Base-by-base conservation (phyloP, 2,797 vertebrate genomes). In the Thripadectes ignobilis region DNA sequence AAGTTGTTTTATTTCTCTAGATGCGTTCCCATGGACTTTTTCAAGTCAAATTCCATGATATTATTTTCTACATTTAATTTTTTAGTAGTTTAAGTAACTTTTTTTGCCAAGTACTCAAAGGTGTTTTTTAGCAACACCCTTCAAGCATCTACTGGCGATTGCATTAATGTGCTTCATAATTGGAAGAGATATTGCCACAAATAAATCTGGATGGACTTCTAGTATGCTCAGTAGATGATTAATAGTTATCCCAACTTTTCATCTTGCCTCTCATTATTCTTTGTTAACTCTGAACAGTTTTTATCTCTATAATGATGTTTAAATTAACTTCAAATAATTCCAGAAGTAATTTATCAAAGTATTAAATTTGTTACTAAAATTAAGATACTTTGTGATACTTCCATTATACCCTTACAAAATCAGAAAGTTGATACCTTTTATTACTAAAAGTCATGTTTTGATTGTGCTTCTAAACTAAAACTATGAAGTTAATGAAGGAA, bases 1-100 rank as follows among this genome's bases (percentile, higher is more conserved):
- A 93, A 95, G 85, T 95, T 96, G 81, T 92, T 96, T 96, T 94
- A 69, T 96, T 96, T 95, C 87, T 95, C 87, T 96, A 94, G 89
- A 88, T 93, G 89, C 12, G 6, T 93, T 93, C 55, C 71, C 20
- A 29, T 73, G 76, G 94, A 92, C 66, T 89, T 95, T 96, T 96
- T 72, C 85, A 93, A 96, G 76, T 94, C 87, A 95, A 92, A 92
- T 91, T 69, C 41, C 63, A 84, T 93, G 19, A 51, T 82, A 84
- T 13, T 92, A 83, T 76, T 96, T 96, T 78, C 85, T 73, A 34
- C 4, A 3, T 81, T 75, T 63, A 29, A 89, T 86, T 93, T 90
- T 94, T 85, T 24, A 75, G 32, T 49, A 83, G 30, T 36, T 74
- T 69, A 83, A 59, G 36, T 89, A 20, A 85, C 45, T 75, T 89